Base-by-base conservation (phyloP, 2,888 invertebrate genomes). In the Spisula subtruncata region DNA sequence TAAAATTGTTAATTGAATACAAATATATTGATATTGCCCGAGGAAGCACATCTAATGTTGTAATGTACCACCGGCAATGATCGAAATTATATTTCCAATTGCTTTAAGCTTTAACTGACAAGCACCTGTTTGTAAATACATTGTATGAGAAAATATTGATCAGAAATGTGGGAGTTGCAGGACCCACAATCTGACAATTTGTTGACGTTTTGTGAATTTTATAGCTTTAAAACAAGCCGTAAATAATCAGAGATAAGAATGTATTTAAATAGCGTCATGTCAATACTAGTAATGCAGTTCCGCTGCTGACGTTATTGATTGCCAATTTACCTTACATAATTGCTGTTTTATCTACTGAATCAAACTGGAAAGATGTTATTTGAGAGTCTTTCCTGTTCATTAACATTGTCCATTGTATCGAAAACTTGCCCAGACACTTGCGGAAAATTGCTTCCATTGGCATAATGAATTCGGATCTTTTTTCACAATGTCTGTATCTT, bases 261-360 rank as follows among this genome's bases (percentile, higher is more conserved):
- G 71, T 51, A 16, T 71, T 48, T 32, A 12, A 51, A 51, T 79
- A 71, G 71, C 29, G 18, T 48, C 46, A 48, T 32, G 75, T 84
- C 66, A 84, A 84, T 84, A 84, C 75, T 51, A 79, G 84, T 41
- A 84, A 84, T 84, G 75, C 54, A 84, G 71, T 84, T 84, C 84
- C 84, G 71, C 32, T 75, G 18, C 20, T 66, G n/a, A n/a, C 10
- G 25, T 6, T 83, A 87, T 83, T 87, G 83, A 84, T 83, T 80
- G 35, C 41, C 54, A 80, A 87, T 84, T 83, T 80, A 79, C 87
- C 79, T 83, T 86, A 82, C 66, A 48, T 86, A 82, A 86, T 86
- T 82, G 82, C 18, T 35, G 75, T 75, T 75, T 66, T 75, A 75
- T 75, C 75, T 32, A 75, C 75, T 75, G 32, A 75, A 75, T 75